These are phyloP conservation scores for Centruroides sculpturatus DNA, from an alignment of 1,140 invertebrate genomes.

Conservation along the genomic window DNA sequence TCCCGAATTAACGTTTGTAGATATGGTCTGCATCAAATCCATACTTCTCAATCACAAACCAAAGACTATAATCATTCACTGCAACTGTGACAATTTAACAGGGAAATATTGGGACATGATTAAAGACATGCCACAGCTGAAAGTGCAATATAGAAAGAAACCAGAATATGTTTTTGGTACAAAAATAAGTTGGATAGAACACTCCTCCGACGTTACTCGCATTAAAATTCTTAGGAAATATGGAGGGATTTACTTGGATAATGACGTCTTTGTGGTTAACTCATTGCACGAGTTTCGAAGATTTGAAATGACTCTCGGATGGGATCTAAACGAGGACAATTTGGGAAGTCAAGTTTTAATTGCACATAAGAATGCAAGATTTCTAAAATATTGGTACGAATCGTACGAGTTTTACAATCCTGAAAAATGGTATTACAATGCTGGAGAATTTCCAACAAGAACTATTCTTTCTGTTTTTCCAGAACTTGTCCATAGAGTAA, in stretches of 20 bases:
- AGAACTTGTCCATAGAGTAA: no score
- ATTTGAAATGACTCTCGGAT: conserved; percentile 30
- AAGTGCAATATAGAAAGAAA: conserved; percentile 11
- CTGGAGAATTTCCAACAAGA: no score
- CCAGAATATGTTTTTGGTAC: conserved; percentile 22
- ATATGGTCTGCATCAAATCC: conserved; percentile 23
- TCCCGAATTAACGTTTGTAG: conserved; percentile 17
- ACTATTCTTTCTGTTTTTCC: no score
- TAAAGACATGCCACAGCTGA: conserved; percentile 6
- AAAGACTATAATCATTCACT: conserved; percentile 22
- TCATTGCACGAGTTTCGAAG: conserved; percentile 26
- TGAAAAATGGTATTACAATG: no score
- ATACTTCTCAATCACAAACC: conserved; percentile 20
- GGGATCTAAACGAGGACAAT: conserved; percentile 19
- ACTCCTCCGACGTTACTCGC: conserved; percentile 28
- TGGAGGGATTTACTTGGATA: conserved; percentile 32
- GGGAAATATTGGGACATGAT: conserved; percentile 20
- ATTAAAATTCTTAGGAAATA: conserved; percentile 24
- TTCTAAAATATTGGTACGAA: conserved; percentile 22
- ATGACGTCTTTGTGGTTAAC: conserved; percentile 28
- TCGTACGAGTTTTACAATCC: conserved; percentile 23
- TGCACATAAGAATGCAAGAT: conserved; percentile 23
- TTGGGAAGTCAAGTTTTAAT: conserved; percentile 23
- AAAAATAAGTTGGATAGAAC: conserved; percentile 23
- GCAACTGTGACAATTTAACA: conserved; percentile 17